Evolutionary conservation across 2,888 invertebrate species (phyloP).

Genomic region (Pristionchus maxplancki): DNA sequence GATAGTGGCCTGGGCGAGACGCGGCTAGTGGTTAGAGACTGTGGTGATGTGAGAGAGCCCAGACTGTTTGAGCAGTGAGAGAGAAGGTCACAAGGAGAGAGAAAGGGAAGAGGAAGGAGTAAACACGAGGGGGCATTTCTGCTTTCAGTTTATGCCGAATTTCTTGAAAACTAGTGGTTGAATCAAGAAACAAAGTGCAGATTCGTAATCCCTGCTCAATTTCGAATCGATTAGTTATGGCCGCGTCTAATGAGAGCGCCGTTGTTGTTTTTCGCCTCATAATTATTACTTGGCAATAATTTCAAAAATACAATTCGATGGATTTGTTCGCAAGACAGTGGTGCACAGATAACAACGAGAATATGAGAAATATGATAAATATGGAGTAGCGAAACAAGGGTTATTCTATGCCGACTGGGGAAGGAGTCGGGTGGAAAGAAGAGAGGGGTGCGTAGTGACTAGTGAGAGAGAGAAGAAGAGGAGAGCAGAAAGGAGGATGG

Average conservation of each 20-base stretch:
- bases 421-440: not conserved
- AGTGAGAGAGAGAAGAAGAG: not conserved
- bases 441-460: not conserved
- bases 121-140: not conserved
- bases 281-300: not conserved
- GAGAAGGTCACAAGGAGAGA: constrained; percentile 4
- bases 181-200: not conserved
- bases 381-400: not conserved
- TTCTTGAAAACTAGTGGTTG: not conserved
- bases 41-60: not conserved
- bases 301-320: not conserved
- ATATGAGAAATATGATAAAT: not conserved
- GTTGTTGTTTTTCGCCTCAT: not conserved
- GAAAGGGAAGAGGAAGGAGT: not conserved
- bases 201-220: not conserved
- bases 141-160: not conserved
- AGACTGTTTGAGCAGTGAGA: not conserved
- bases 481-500: not conserved
- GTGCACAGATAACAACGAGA: not conserved
- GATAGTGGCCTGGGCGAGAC: not conserved
- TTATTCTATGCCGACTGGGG: not conserved
- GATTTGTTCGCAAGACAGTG: not conserved
- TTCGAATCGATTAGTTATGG: not conserved
- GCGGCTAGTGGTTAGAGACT: not conserved
- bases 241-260: not conserved